Evolutionary conservation across 37 sponge, comb jelly and placozoan genomes (phyloP).

Genomic region (Cladorhizidae sp.): DNA sequence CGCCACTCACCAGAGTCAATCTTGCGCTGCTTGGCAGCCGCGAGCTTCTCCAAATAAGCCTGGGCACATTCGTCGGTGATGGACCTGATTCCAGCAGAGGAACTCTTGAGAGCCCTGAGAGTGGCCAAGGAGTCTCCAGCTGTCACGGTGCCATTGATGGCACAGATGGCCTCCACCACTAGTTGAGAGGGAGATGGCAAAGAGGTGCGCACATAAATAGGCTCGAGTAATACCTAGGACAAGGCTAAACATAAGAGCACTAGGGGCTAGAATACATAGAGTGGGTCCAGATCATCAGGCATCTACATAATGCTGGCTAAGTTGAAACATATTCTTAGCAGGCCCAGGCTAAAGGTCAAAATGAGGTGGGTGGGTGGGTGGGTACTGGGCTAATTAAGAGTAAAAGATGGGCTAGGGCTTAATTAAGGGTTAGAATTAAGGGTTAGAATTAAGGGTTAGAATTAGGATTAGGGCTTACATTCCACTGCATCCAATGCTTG

Average conservation of each 20-base stretch:
- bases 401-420: no score
- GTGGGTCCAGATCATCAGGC: no score
- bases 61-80: slow-evolving; percentile 90
- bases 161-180: slow-evolving; percentile 50
- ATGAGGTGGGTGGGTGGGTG: no score
- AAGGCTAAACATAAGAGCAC: no score
- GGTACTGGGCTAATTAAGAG: no score
- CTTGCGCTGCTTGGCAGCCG: slow-evolving; percentile 66
- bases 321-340: no score
- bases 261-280: no score
- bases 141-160: slow-evolving; percentile 63
- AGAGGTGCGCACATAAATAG: background rate
- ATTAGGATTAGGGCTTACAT: slow-evolving; percentile 40
- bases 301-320: no score
- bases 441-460: no score
- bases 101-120: slow-evolving; percentile 56
- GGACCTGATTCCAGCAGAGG: slow-evolving; percentile 62
- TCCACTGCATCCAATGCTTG: slow-evolving; percentile 76
- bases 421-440: no score
- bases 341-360: no score
- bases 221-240: no score
- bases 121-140: slow-evolving; percentile 41
- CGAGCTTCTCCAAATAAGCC: slow-evolving; percentile 80
- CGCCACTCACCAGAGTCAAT: slow-evolving; percentile 56
- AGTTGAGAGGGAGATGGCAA: background rate